Percentiles rank a stretch among this genome's conserved stretches.
Conservation (phyloP, 1,140 invertebrate species). For the Gonioctena quinquepunctata region DNA sequence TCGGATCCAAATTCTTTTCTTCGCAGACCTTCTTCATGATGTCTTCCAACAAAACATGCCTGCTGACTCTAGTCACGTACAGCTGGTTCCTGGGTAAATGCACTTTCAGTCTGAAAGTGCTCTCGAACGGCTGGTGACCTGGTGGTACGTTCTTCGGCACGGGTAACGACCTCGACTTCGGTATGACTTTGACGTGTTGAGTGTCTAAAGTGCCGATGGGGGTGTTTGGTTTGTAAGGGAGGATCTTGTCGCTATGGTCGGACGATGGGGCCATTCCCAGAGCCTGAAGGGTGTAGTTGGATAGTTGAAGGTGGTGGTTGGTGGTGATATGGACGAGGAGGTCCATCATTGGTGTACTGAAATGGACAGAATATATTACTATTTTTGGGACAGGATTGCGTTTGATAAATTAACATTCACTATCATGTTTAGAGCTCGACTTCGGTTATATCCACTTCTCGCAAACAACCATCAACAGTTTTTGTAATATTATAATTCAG, state of each 20-base stretch:
- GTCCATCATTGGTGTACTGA: constrained; percentile 83
- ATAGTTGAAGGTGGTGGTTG: constrained; percentile 72
- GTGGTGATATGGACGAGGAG: constrained; percentile 77
- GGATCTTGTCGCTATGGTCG: constrained; percentile 61
- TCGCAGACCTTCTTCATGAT: constrained; percentile 74
- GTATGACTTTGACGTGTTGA: constrained; percentile 56
- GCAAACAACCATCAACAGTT: no score
- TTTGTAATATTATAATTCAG: no score
- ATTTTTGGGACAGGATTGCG: no score
- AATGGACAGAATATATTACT: constrained; percentile 39
- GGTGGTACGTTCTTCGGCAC: constrained; percentile 37
- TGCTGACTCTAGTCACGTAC: constrained; percentile 74
- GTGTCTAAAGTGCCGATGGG: constrained; percentile 72
- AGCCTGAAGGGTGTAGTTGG: constrained; percentile 72
- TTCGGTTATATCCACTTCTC: no score
- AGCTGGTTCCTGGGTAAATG: constrained; percentile 83
- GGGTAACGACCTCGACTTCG: constrained; percentile 48
- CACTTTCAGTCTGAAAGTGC: constrained; percentile 77
- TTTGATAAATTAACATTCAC: no score
- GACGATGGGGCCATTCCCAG: constrained; percentile 56
- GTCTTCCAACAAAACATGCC: constrained; percentile 67
- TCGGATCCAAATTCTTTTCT: constrained; percentile 77
- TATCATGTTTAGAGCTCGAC: no score
- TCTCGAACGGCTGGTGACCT: constrained; percentile 69
- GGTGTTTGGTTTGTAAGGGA: constrained; percentile 78